Evolutionary conservation across 2,888 invertebrate species (phyloP), one percentile per base, ranked within the genome.

Genomic region (Balanococcus diminutus): DNA sequence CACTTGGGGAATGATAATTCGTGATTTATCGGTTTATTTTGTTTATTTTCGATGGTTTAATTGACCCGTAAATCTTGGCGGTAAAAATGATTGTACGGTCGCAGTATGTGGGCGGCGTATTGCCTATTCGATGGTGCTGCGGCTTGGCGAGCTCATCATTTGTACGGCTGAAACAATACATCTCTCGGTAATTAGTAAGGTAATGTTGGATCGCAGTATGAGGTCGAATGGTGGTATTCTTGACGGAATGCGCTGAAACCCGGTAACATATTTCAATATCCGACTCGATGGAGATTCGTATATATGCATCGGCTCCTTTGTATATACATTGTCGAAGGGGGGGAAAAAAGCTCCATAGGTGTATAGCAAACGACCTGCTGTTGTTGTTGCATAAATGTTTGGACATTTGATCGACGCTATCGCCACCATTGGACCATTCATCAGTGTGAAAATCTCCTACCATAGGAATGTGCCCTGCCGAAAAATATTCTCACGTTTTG

Each of bases 41-140:
- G 67, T 67, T 67, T 67, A 67, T 81, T 81, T 81, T 42, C 25
- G 46, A 42, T 42, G 36, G 81, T 81, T 81, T 81, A 81, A 81
- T 81, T 81, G 81, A 81, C 31, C 42, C 81, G 81, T 81, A 81
- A 81, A 81, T 81, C 81, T 36, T 81, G 25, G 25, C 46, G 67
- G 67, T 67, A 36, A 75, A 75, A 75, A 75, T 32, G 32, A 75
- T 28, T 36, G 32, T 36, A 81, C 36, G 28, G 61, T 83, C 83
- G 1, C 83, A 83, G 83, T 83, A 83, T 83, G 83, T 83, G 83
- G 83, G 83, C 56, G 83, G 61, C 61, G 32, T 83, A 61, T 83
- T 32, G 32, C 67, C 83, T 61, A 32, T 32, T 42, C 11, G 42
- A 56, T 83, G 42, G n/a, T n/a, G n/a, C n/a, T 25, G 81, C 81